A percentile compares a stretch with the other conserved stretches of the same genome.
Evolutionary conservation across 2,888 invertebrate genomes (phyloP).

Genomic region (Acheta domesticus): DNA sequence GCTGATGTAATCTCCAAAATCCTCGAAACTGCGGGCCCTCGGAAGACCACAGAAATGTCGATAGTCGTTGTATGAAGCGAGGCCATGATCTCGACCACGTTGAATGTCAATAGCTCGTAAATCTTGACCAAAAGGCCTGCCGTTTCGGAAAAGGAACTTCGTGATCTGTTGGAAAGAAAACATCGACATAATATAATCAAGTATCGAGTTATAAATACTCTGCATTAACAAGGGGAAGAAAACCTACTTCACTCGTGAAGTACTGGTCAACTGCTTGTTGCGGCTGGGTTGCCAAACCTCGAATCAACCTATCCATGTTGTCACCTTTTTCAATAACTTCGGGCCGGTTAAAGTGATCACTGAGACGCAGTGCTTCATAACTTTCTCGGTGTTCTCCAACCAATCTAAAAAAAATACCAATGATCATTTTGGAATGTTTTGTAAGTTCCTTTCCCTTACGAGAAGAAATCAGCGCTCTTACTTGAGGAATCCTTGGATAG

Average conservation of each 20-base stretch:
- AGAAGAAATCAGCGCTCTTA: constrained; percentile 45
- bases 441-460: too few relatives aligned
- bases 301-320: constrained; percentile 67
- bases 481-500: constrained; percentile 67
- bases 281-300: constrained; percentile 74
- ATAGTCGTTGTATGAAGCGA: constrained; percentile 74
- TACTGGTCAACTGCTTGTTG: constrained; percentile 73
- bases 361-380: constrained; percentile 59
- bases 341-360: constrained; percentile 69
- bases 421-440: too few relatives aligned
- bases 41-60: constrained; percentile 68
- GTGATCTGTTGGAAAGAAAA: constrained; percentile 54
- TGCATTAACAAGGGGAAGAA: background rate
- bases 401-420: constrained; percentile 49
- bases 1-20: constrained; percentile 66
- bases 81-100: constrained; percentile 80
- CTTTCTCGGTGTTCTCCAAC: constrained; percentile 57
- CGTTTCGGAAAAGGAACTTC: constrained; percentile 63
- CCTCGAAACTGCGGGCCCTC: constrained; percentile 65
- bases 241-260: constrained; percentile 69
- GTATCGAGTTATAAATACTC: background rate
- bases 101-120: constrained; percentile 80
- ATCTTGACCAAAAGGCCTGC: constrained; percentile 72
- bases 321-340: constrained; percentile 60
- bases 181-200: too few relatives aligned